Evolutionary conservation across 2,113 vertebrate species (phyloP).

Genomic region (Mastomys natalensis): DNA sequence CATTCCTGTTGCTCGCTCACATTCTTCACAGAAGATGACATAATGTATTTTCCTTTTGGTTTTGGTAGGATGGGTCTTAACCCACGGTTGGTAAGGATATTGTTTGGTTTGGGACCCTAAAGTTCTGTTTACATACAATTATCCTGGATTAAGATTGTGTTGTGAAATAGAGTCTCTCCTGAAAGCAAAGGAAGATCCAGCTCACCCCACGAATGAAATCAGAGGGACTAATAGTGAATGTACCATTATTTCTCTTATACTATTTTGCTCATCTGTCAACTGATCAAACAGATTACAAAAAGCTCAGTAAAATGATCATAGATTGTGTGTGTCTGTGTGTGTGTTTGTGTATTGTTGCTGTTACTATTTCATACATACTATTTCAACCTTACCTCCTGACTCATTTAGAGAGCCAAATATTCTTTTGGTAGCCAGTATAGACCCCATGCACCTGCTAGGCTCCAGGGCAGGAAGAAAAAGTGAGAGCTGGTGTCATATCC

Average conservation of each 20-base stretch:
- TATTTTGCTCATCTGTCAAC: background rate
- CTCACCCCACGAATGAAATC: background rate
- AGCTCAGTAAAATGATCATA: background rate
- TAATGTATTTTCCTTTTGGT: slow-evolving; percentile 3
- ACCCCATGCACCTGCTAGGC: background rate
- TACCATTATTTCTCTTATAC: background rate
- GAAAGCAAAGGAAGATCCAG: slow-evolving; percentile 9
- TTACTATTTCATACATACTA: background rate
- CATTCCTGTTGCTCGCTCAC: background rate
- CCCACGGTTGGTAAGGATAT: background rate
- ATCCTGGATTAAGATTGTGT: background rate
- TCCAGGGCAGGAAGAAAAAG: background rate
- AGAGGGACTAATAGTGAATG: background rate
- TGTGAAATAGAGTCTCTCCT: slow-evolving; percentile 11
- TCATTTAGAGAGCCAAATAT: background rate
- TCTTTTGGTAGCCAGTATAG: background rate
- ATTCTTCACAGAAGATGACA: slow-evolving; percentile 35
- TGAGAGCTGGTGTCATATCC: background rate
- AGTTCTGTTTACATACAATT: slow-evolving; percentile 2
- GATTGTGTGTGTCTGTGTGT: background rate
- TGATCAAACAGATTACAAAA: background rate
- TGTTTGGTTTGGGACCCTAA: slow-evolving; percentile 41
- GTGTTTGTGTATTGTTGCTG: background rate
- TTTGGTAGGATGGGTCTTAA: slow-evolving; percentile 10
- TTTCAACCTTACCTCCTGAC: background rate